A percentile compares a stretch with the other conserved stretches of the same genome.
phyloP scores from a whole-genome alignment of 2,113 vertebrate genomes.

The Bucco capensis region DNA sequence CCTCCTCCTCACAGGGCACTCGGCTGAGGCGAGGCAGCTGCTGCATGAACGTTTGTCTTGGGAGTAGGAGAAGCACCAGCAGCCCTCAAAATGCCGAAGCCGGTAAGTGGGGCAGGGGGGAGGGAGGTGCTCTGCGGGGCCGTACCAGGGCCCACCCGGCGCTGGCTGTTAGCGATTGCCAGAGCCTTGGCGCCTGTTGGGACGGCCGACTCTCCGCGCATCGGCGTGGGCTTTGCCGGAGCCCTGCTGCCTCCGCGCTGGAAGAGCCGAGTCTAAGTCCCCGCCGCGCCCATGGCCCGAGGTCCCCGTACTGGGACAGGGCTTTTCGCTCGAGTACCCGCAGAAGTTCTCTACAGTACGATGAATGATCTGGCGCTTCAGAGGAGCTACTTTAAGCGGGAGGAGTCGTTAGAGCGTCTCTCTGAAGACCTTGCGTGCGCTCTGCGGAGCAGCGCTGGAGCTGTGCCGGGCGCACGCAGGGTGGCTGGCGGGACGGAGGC shows the following conservation, averaged over 20 bases:
- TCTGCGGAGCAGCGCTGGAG: not conserved
- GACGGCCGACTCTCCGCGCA: too few species aligned
- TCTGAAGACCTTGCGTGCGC: too few species aligned
- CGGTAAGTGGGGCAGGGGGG: not conserved
- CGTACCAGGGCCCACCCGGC: not conserved
- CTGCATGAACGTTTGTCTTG: not conserved
- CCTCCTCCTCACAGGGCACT: not conserved
- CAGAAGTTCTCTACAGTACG: not conserved
- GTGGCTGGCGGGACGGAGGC: not conserved
- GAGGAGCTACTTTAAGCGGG: not conserved
- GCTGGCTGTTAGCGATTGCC: not conserved
- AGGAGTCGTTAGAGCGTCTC: not conserved
- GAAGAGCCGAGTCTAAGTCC: not conserved
- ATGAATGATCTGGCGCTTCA: not conserved
- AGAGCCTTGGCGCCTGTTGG: not conserved
- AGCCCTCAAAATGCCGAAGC: slow-evolving; percentile 41
- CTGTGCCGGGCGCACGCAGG: not conserved
- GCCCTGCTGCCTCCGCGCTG: not conserved
- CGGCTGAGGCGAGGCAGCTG: not conserved
- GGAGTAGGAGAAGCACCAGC: not conserved
- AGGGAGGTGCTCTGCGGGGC: not conserved
- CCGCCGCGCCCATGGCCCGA: not conserved
- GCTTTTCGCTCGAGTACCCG: too few species aligned
- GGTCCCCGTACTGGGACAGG: not conserved
- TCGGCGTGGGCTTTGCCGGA: not conserved